phyloP scores from a whole-genome alignment of 1,140 invertebrate genomes.

The Pachyrhynchus sulphureomaculatus region DNA sequence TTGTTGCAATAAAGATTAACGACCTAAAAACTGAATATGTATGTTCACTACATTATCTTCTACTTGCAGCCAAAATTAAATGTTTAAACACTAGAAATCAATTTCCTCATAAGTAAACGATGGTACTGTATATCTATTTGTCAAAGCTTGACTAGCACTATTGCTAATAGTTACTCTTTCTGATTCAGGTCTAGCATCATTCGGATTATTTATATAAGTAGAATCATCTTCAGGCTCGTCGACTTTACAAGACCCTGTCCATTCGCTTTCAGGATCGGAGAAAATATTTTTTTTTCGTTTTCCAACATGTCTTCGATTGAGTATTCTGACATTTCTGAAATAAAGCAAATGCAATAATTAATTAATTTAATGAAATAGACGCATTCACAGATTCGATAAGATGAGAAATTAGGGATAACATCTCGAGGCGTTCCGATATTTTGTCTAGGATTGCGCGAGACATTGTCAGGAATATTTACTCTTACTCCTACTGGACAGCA shows the following conservation, averaged over 20 bases:
- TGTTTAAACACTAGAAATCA: slow-evolving; percentile 13
- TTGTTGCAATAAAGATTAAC: too few species aligned
- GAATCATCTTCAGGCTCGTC: slow-evolving; percentile 37
- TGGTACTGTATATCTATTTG: slow-evolving; percentile 12
- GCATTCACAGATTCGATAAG: too few species aligned
- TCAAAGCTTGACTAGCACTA: not conserved
- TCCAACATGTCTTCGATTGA: slow-evolving; percentile 53
- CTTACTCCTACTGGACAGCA: too few species aligned
- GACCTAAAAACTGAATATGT: too few species aligned
- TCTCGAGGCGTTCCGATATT: too few species aligned
- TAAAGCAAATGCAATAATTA: slow-evolving; percentile 2
- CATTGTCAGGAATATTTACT: too few species aligned
- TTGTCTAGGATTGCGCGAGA: too few species aligned
- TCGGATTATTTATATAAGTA: slow-evolving; percentile 4
- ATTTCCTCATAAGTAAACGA: slow-evolving; percentile 27
- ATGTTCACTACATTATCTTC: too few species aligned
- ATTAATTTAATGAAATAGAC: too few species aligned
- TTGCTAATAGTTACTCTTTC: slow-evolving; percentile 20
- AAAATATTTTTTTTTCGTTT: slow-evolving; percentile 55
- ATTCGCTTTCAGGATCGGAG: slow-evolving; percentile 63
- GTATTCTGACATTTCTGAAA: slow-evolving; percentile 50
- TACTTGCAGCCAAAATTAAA: too few species aligned
- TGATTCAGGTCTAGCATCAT: slow-evolving; percentile 36
- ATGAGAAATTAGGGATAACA: too few species aligned
- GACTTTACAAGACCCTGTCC: slow-evolving; percentile 52